Evolutionary conservation across 2,797 vertebrate genomes (phyloP), one percentile per base, ranked within the genome.

Genomic region (Rhynchonycteris naso): DNA sequence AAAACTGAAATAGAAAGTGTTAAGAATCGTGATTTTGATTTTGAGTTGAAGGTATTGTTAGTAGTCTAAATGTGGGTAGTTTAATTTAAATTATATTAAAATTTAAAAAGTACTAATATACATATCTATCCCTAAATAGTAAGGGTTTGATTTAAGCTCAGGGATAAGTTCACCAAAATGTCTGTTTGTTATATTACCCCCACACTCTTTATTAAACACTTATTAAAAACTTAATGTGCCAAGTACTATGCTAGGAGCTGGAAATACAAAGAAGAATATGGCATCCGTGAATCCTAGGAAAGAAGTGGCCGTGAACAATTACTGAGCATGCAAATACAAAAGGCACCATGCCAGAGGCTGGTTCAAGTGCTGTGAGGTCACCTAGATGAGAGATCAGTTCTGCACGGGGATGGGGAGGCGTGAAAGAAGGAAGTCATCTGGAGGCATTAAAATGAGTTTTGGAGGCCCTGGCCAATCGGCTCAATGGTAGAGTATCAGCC

Each of bases 261-360:
- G 33, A 33, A 54, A 33, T 59, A 50, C 22, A 76, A 56, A 84
- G 28, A 26, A 52, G 65, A 83, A 56, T 35, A 47, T 15, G 13
- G 4, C 68, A 24, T 58, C 56, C 33, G 7, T 38, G 1, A 21
- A 2, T 61, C 52, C 33, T 54, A 38, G 56, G 68, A 66, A 68
- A 59, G 47, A 54, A 10, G 9, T 1, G 0, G 47, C 11, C 0
- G 3, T 16, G 56, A 82, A 52, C 11, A 8, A 7, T 26, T 6
- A 8, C 35, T 43, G 47, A 88, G 74, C 65, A 59, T 33, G 16
- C 14, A 74, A 43, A 61, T 28, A 47, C 0, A 2, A 16, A 50
- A 79, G 22, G 1, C 24, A 0, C 21, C 14, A 0, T 5, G 6
- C 50, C 0, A 9, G 28, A 63, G 26, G 33, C 13, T 38, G 59